A percentile compares a stretch with the other conserved stretches of the same genome.
Evolutionary conservation across 1,140 invertebrate genomes (phyloP).

Genomic region (Drosophila saltans): DNA sequence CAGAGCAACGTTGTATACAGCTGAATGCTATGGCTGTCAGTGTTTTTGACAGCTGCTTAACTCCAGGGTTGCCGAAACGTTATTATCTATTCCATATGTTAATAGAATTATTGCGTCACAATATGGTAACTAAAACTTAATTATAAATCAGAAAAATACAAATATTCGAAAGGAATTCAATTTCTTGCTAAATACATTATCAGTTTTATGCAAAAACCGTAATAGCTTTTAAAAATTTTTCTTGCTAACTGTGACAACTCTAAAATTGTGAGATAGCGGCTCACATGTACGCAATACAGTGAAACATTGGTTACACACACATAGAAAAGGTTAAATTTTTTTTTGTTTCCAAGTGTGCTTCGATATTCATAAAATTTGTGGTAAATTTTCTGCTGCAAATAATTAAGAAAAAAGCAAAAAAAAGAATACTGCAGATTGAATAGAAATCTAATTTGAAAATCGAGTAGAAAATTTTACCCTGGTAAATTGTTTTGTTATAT

Average conservation of each 20-base stretch:
- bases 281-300: slow-evolving; percentile 59
- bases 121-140: background rate
- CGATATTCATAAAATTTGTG: slow-evolving; percentile 69
- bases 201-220: background rate
- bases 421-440: slow-evolving; percentile 7
- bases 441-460: slow-evolving; percentile 9
- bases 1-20: slow-evolving; percentile 26
- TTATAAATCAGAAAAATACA: fast-evolving
- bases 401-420: slow-evolving; percentile 7
- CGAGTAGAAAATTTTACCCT: slow-evolving; percentile 11
- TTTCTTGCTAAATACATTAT: background rate
- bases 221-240: background rate
- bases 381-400: slow-evolving; percentile 46
- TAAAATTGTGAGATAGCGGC: slow-evolving; percentile 46
- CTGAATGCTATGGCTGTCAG: slow-evolving; percentile 40
- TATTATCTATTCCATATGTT: background rate
- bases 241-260: slow-evolving; percentile 40
- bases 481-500: slow-evolving; percentile 8
- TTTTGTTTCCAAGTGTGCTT: slow-evolving; percentile 59
- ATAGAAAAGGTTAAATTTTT: slow-evolving; percentile 50
- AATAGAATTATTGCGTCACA: background rate
- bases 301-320: slow-evolving; percentile 43
- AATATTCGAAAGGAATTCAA: background rate
- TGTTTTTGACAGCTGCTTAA: slow-evolving; percentile 43
- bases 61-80: slow-evolving; percentile 39